Evolutionary conservation across 2,797 vertebrate species (phyloP).

Genomic region (Antrozous pallidus): DNA sequence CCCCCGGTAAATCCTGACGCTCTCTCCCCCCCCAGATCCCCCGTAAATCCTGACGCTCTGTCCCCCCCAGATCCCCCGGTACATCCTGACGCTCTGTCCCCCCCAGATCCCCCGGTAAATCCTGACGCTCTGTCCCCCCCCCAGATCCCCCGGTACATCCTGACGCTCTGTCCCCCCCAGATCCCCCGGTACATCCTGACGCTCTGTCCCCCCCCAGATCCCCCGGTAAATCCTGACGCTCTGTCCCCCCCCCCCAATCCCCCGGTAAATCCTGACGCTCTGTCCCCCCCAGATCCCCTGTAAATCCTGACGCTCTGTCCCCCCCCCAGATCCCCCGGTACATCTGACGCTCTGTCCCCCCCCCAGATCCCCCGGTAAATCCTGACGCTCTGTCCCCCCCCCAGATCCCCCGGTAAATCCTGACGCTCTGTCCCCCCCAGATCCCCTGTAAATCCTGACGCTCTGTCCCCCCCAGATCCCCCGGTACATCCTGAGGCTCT

Average conservation of each 20-base stretch:
- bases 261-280: conserved; percentile 97
- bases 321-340: conserved; percentile 93
- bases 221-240: conserved; percentile 97
- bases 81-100: conserved; percentile 95
- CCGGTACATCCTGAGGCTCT: conserved; percentile 96
- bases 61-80: conserved; percentile 92
- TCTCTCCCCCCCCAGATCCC: conserved; percentile 93
- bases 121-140: conserved; percentile 89
- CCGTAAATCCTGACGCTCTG: conserved; percentile 96
- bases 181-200: conserved; percentile 98
- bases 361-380: conserved; percentile 96
- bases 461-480: conserved; percentile 93
- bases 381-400: conserved; percentile 89
- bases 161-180: conserved; percentile 91
- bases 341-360: conserved; percentile 95
- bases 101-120: conserved; percentile 96
- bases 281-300: conserved; percentile 90
- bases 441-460: conserved; percentile 97
- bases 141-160: conserved; percentile 97
- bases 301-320: conserved; percentile 98
- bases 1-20: conserved; percentile 96
- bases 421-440: conserved; percentile 91
- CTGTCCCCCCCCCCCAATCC: conserved; percentile 91
- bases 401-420: conserved; percentile 97
- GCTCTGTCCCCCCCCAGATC: conserved; percentile 90